Evolutionary conservation across 2,888 invertebrate species (phyloP), one percentile per base, ranked within the genome.

Genomic region (Vanessa cardui): DNA sequence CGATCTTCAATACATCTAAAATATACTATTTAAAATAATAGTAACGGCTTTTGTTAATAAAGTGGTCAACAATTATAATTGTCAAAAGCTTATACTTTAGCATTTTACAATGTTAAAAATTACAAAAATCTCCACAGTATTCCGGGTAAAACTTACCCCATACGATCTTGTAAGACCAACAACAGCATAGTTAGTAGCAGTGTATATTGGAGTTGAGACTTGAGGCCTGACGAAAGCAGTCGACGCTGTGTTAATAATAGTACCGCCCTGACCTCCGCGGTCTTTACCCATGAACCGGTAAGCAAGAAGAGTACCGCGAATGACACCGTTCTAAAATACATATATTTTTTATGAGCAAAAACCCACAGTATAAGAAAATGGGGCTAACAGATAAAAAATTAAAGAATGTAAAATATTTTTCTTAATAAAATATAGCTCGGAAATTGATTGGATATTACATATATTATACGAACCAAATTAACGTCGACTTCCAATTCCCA

Each of bases 401-500:
- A n/a, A n/a, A n/a, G n/a, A n/a, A n/a, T 52, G 2, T n/a, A 47
- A 18, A 39, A 46, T 54, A n/a, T n/a, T n/a, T n/a, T n/a, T n/a
- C n/a, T n/a, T n/a, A n/a, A n/a, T n/a, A n/a, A 1, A 5, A 26
- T 26, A 26, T 26, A 26, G 26, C 26, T 26, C 26, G 5, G 26
- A 26, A 26, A 26, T 26, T 5, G 8, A 58, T 31, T 39, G 2
- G 8, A 33, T 58, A 16, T 8, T 16, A n/a, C 6, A 18, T 33
- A 33, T n/a, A 16, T n/a, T n/a, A n/a, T n/a, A 49, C 26, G 58
- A 88, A 96, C 96, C 85, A 96, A 92, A 87, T 97, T 97, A 20
- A 96, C 95, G 78, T 96, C 96, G 47, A 96, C 95, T 87, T 96
- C 95, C 16, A 96, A 88, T 80, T 96, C 95, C 96, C 96, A 96